Base-by-base conservation (phyloP, 2,113 vertebrate genomes). In the Petaurus breviceps region DNA sequence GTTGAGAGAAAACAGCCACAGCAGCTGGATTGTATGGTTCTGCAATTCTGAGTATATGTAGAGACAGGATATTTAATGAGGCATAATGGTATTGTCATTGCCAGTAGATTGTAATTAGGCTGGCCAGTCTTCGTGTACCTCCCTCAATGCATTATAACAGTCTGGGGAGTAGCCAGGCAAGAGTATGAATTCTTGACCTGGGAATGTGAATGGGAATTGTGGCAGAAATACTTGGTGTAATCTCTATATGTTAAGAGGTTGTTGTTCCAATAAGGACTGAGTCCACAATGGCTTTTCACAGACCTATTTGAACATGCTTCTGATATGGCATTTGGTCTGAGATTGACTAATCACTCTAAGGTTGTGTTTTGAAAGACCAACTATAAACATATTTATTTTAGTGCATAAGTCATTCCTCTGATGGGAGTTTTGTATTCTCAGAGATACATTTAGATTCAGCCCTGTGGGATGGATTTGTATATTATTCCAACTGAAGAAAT, bases 291-390 rank as follows among this genome's bases (percentile, higher is more conserved):
- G 31, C 90, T 96, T 55, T 93, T 51, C 46, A 51, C 95, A 31
- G 92, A 96, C 92, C 91, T 55, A 54, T 77, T 55, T 94, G 92
- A 94, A 96, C 47, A 92, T 90, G 68, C n/a, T 93, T 96, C 90
- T 91, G 96, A 96, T 84, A 84, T 22, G n/a, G 19, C 68, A 84
- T 84, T 43, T 43, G 37, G 16, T 23, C 19, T 84, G 19, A 22
- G 68, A n/a, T 22, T 84, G 68, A n/a, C 68, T 43, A 43, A 43
- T 84, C n/a, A 22, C n/a, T 84, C 68, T 84, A 84, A 84, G 19
- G 68, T 43, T 8, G n/a, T 84, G 68, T n/a, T 84, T 68, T 43
- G 19, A 84, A n/a, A 84, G n/a, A 7, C 6, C 37, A 84, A 43
- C 22, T 23, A 84, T 84, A 43, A 43, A 19, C n/a, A 43, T 43